Conservation (phyloP, 1,140 invertebrate genomes). For the Dreissena polymorpha region DNA sequence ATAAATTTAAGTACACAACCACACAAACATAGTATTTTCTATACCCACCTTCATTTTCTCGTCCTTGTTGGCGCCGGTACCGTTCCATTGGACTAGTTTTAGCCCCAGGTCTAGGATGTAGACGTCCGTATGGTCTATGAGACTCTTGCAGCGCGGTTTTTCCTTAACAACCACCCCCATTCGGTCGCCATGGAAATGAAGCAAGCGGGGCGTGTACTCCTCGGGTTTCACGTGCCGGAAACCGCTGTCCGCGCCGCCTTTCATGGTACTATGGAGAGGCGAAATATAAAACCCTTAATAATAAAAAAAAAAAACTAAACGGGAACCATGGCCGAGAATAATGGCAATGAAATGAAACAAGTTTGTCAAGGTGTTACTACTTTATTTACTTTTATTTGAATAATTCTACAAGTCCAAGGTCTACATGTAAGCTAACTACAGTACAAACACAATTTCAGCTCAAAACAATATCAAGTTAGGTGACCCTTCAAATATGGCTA, state of each 20-base stretch:
- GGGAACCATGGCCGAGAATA: too few relatives aligned
- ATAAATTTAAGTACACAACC: background rate
- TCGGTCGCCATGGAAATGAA: conserved; percentile 80
- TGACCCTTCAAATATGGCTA: too few relatives aligned
- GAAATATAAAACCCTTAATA: background rate
- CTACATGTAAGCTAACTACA: background rate
- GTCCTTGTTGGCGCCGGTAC: conserved; percentile 73
- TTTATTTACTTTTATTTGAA: background rate
- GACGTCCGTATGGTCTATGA: conserved; percentile 92
- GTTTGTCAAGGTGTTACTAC: too few relatives aligned
- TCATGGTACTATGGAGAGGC: conserved; percentile 79
- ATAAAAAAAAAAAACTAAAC: background rate
- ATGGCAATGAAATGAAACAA: too few relatives aligned
- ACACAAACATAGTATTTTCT: conserved; percentile 72
- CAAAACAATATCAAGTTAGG: too few relatives aligned
- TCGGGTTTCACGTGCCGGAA: conserved; percentile 81
- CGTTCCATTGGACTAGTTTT: conserved; percentile 88
- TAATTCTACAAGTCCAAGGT: background rate
- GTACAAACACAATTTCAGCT: too few relatives aligned
- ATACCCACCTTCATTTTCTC: conserved; percentile 76
- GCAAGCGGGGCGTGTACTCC: conserved; percentile 83
- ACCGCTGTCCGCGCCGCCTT: conserved; percentile 82
- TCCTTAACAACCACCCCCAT: conserved; percentile 68
- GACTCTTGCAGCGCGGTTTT: conserved; percentile 59
- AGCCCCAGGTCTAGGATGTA: conserved; percentile 92